phyloP scores from a whole-genome alignment of 1,140 invertebrate species.

The Hormaphis cornu region DNA sequence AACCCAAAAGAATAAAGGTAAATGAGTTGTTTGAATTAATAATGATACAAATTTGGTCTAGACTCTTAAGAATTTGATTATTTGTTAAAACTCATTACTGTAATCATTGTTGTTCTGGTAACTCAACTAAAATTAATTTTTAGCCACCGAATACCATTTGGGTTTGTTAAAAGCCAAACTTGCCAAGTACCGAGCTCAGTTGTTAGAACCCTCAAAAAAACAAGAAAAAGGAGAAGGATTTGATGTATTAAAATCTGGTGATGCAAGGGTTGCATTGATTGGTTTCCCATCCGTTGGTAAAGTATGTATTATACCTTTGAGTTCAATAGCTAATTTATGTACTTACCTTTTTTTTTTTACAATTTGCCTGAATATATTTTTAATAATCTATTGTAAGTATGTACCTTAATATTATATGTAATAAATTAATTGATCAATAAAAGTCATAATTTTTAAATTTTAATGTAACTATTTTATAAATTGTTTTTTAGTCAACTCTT shows the following conservation, averaged over 20 bases:
- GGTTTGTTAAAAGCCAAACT: constrained; percentile 96
- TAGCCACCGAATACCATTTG: constrained; percentile 98
- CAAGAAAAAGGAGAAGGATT: constrained; percentile 98
- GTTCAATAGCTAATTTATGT: too few species aligned
- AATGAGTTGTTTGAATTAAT: constrained; percentile 23
- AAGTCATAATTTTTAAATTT: too few species aligned
- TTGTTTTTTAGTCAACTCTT: constrained; percentile 66
- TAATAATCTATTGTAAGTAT: too few species aligned
- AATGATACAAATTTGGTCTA: background rate
- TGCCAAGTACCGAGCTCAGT: constrained; percentile 91
- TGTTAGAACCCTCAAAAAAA: constrained; percentile 90
- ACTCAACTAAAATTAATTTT: constrained; percentile 36
- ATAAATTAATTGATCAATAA: too few species aligned
- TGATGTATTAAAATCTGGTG: constrained; percentile 98
- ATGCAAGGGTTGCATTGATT: constrained; percentile 95
- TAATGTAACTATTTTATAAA: too few species aligned
- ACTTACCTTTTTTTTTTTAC: too few species aligned
- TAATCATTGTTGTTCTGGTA: background rate
- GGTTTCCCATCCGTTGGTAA: constrained; percentile 96
- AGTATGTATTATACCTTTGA: constrained; percentile 47
- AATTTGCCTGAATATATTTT: too few species aligned
- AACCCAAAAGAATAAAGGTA: constrained; percentile 99
- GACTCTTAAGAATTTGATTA: background rate
- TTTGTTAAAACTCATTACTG: background rate
- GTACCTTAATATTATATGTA: too few species aligned